Conservation (phyloP, 2,797 vertebrate species). For the Sebastes melanostomus region DNA sequence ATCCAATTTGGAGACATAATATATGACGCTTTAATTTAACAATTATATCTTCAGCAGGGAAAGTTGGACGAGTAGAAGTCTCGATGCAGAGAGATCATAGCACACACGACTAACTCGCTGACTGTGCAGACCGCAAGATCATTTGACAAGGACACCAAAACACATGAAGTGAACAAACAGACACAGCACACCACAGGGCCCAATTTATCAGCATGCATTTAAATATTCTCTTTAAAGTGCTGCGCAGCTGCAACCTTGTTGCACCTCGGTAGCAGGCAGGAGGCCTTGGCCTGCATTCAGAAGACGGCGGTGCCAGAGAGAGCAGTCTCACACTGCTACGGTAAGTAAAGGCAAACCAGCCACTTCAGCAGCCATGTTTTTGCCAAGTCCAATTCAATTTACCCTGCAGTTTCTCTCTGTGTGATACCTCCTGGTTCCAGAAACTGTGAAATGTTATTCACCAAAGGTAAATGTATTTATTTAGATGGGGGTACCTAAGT, state of each 20-base stretch:
- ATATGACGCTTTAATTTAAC: constrained; percentile 5
- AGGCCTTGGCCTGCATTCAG: constrained; percentile 64
- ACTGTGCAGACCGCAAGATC: constrained; percentile 33
- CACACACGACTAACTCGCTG: not conserved
- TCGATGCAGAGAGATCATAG: constrained; percentile 5
- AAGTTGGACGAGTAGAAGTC: constrained; percentile 22
- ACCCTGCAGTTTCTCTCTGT: constrained; percentile 34
- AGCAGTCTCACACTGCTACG: constrained; percentile 27
- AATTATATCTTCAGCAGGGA: constrained; percentile 3
- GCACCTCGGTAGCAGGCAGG: constrained; percentile 44
- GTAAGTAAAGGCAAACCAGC: constrained; percentile 48
- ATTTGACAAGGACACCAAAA: constrained; percentile 61
- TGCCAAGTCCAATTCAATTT: constrained; percentile 48
- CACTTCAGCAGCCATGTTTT: constrained; percentile 50
- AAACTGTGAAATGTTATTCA: constrained; percentile 51
- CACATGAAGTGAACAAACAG: constrained; percentile 42
- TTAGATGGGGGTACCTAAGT: constrained; percentile 12
- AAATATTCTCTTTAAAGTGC: constrained; percentile 68
- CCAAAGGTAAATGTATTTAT: constrained; percentile 42
- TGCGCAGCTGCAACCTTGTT: constrained; percentile 54
- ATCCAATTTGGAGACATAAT: constrained; percentile 32
- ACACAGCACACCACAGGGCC: constrained; percentile 44
- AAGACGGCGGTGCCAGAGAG: constrained; percentile 40
- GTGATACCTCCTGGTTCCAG: constrained; percentile 26
- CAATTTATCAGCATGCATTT: constrained; percentile 64